Evolutionary conservation across 2,888 invertebrate genomes (phyloP).

Genomic region (Notodonta dromedarius): DNA sequence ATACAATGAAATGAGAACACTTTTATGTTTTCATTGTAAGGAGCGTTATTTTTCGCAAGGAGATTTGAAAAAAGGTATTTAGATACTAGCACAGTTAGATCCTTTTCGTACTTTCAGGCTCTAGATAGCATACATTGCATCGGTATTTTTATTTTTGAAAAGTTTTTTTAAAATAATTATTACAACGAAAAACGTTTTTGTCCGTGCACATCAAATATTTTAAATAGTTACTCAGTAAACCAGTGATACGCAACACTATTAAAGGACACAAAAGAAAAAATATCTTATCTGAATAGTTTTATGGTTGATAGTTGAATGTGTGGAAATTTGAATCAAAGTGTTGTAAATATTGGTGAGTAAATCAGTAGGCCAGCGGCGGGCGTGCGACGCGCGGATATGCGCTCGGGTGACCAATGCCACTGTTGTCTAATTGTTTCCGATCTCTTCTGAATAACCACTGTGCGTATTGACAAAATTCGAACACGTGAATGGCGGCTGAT

Average conservation of each 20-base stretch:
- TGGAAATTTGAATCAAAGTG: conserved; percentile 34
- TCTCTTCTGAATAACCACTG: conserved; percentile 75
- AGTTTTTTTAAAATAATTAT: too few relatives aligned
- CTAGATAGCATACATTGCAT: too few relatives aligned
- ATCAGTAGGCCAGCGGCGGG: conserved; percentile 62
- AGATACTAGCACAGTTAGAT: too few relatives aligned
- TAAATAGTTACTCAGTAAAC: too few relatives aligned
- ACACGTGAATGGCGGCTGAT: conserved; percentile 68
- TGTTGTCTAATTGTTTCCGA: conserved; percentile 83
- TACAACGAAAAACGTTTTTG: too few relatives aligned
- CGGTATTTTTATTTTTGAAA: too few relatives aligned
- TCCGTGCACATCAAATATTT: too few relatives aligned
- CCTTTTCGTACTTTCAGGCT: too few relatives aligned
- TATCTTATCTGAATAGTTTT: not conserved
- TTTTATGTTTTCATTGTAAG: too few relatives aligned
- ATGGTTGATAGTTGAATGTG: conserved; percentile 33
- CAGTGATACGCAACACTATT: not conserved
- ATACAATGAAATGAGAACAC: too few relatives aligned
- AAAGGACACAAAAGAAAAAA: not conserved
- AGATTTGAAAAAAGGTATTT: too few relatives aligned
- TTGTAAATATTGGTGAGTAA: conserved; percentile 64
- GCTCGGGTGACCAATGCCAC: conserved; percentile 80
- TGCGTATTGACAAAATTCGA: conserved; percentile 76
- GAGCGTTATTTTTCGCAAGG: too few relatives aligned
- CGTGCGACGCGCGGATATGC: conserved; percentile 71